Evolutionary conservation across 92 coral and sea anemone species (phyloP).

Genomic region (Parazoanthus swiftii): DNA sequence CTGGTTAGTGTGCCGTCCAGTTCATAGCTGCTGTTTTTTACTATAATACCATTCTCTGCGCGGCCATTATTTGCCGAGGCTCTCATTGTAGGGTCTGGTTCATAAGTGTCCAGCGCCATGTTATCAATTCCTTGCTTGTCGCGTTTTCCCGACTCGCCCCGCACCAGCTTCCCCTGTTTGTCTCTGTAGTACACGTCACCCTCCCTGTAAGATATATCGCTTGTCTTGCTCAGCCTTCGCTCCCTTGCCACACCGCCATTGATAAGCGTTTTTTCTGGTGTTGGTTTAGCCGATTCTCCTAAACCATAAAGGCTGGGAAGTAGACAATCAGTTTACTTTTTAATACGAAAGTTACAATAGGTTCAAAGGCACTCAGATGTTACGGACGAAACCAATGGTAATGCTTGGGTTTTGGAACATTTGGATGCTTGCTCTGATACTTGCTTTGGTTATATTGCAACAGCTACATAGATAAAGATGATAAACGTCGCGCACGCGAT

Average conservation of each 20-base stretch:
- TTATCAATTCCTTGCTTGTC: slow-evolving; percentile 26
- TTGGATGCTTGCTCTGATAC: neutral
- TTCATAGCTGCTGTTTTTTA: neutral
- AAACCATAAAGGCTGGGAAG: slow-evolving; percentile 26
- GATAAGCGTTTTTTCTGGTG: slow-evolving; percentile 12
- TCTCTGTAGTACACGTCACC: slow-evolving; percentile 80
- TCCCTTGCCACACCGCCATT: slow-evolving; percentile 1
- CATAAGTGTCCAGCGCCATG: slow-evolving; percentile 8
- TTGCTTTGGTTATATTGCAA: neutral
- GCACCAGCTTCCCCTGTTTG: slow-evolving; percentile 52
- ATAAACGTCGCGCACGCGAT: too few relatives aligned
- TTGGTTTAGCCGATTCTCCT: neutral
- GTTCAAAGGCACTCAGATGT: neutral
- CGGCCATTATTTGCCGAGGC: slow-evolving; percentile 12
- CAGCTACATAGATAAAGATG: too few relatives aligned
- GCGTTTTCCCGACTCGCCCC: slow-evolving; percentile 26
- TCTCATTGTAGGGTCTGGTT: slow-evolving; percentile 45
- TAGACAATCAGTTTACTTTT: neutral
- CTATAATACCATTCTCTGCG: neutral
- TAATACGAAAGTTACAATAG: neutral
- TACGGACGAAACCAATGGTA: neutral
- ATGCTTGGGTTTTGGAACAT: neutral
- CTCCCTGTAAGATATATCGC: slow-evolving; percentile 59
- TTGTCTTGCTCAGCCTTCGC: slow-evolving; percentile 37
- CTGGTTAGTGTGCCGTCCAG: slow-evolving; percentile 1